These are phyloP conservation scores for Pangasius mekongensis DNA, from an alignment of 2,797 vertebrate genomes.

Conservation along the genomic window DNA sequence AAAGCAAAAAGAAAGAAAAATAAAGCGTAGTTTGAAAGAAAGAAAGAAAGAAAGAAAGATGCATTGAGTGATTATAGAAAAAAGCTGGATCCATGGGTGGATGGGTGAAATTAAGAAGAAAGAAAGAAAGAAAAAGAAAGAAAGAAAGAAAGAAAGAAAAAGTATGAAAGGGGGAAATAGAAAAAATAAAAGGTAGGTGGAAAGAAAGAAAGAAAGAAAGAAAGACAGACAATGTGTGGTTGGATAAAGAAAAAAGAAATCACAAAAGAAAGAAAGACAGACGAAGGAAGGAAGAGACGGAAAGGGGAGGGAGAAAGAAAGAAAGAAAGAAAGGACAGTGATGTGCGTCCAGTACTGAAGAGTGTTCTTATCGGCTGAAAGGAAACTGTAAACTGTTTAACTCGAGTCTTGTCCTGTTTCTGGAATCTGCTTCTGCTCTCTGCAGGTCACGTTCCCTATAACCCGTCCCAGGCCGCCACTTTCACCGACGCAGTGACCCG, in stretches of 20 bases:
- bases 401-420: neutral
- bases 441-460: slow-evolving; percentile 67
- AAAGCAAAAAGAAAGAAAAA: neutral
- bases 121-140: neutral
- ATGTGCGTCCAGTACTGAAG: neutral
- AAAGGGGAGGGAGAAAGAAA: neutral
- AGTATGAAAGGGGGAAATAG: neutral
- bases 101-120: neutral
- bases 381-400: neutral
- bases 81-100: neutral
- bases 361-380: neutral
- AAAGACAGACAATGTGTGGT: neutral
- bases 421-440: neutral
- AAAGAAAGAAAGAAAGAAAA: neutral
- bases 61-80: no score
- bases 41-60: neutral
- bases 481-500: slow-evolving; percentile 61
- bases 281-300: neutral
- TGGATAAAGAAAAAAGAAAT: neutral
- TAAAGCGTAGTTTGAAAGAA: neutral
- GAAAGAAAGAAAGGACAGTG: neutral
- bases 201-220: neutral
- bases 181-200: neutral
- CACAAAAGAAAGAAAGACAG: neutral
- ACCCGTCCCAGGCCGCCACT: slow-evolving; percentile 68